Conservation (phyloP, 2,888 invertebrate genomes). For the Neoaliturus tenellus region DNA sequence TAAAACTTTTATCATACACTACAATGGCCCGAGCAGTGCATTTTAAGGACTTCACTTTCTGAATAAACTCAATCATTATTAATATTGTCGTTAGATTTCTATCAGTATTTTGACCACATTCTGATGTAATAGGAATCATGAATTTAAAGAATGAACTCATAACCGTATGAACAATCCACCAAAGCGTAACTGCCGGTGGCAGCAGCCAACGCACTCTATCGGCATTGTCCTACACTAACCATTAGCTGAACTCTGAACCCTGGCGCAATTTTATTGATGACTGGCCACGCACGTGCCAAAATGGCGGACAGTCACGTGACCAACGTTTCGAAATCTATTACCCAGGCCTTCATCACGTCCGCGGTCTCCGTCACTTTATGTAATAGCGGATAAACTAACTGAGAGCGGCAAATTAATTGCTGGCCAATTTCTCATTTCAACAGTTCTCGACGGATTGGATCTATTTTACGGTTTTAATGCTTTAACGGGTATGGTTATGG, state of each 20-base stretch:
- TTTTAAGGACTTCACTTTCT: too few relatives aligned
- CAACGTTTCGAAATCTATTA: constrained; percentile 14
- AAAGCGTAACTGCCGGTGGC: too few relatives aligned
- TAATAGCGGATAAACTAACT: constrained; percentile 2
- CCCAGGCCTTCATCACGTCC: neutral
- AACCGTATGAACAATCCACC: too few relatives aligned
- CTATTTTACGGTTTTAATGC: neutral
- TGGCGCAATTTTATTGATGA: neutral
- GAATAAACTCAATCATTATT: too few relatives aligned
- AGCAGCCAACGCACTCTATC: too few relatives aligned
- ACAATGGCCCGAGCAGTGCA: too few relatives aligned
- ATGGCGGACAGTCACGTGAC: neutral
- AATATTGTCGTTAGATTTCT: too few relatives aligned
- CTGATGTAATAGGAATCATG: too few relatives aligned
- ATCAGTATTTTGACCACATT: too few relatives aligned
- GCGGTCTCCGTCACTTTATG: neutral
- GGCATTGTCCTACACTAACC: neutral
- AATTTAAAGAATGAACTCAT: too few relatives aligned
- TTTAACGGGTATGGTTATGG: neutral
- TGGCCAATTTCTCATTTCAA: neutral
- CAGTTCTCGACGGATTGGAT: neutral
- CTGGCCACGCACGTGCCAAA: neutral
- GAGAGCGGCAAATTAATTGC: neutral
- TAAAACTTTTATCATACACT: too few relatives aligned
- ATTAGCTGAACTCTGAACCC: neutral